phyloP scores from a whole-genome alignment of 2,797 vertebrate genomes.

The Enteromius radiatus region DNA sequence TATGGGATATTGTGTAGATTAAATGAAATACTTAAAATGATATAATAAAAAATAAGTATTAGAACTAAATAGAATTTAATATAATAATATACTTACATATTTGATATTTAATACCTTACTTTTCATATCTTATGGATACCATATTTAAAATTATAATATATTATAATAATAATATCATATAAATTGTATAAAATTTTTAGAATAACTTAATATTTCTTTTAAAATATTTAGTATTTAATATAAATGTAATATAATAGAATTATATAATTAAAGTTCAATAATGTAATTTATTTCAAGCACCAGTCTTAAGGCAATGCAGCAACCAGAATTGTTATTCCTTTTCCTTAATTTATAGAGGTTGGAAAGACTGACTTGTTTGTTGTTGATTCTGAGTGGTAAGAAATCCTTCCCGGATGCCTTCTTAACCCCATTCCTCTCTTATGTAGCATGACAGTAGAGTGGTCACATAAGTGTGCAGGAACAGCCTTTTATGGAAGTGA shows the following conservation, averaged over 20 bases:
- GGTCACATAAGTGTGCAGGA: slow-evolving; percentile 23
- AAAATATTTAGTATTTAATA: neutral
- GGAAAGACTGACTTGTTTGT: neutral
- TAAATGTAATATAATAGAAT: neutral
- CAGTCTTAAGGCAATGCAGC: neutral
- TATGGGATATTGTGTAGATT: neutral
- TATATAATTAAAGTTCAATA: neutral
- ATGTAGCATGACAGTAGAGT: slow-evolving; percentile 21
- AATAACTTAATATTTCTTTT: too few species aligned
- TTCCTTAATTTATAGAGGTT: neutral
- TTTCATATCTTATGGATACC: neutral
- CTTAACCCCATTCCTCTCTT: slow-evolving; percentile 43
- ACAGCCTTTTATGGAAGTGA: slow-evolving; percentile 64
- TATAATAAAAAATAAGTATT: neutral
- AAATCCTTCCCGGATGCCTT: neutral
- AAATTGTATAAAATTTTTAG: neutral
- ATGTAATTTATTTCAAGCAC: neutral
- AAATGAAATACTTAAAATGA: neutral
- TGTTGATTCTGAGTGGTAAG: neutral
- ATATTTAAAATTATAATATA: neutral
- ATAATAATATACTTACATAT: neutral
- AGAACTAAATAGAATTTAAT: neutral
- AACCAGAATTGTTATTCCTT: neutral
- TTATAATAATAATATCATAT: neutral
- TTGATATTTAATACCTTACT: neutral